These are phyloP conservation scores for Hippocampus zosterae DNA, from an alignment of 2,113 vertebrate genomes.

Conservation along the genomic window DNA sequence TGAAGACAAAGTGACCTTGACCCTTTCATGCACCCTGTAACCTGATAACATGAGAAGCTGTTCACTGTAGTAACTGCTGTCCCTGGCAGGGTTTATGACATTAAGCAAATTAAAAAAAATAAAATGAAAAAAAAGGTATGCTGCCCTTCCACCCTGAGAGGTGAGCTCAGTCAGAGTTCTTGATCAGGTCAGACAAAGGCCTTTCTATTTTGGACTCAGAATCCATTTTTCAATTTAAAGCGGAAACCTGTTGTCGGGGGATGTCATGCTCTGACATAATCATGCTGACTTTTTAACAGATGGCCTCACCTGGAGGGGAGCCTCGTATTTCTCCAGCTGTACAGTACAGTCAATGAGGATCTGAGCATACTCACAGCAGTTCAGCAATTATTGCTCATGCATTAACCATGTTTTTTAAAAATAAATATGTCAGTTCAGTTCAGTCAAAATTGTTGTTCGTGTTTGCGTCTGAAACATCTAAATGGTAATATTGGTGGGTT, in stretches of 20 bases:
- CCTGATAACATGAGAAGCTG: too few species aligned
- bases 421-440: slow-evolving; percentile 44
- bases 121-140: too few species aligned
- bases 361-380: slow-evolving; percentile 33
- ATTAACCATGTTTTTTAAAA: slow-evolving; percentile 52
- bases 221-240: slow-evolving; percentile 13
- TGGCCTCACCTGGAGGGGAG: slow-evolving; percentile 36
- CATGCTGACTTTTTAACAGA: slow-evolving; percentile 40
- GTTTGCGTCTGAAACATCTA: background rate
- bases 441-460: background rate
- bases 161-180: background rate
- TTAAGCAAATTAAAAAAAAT: too few species aligned
- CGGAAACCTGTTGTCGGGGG: slow-evolving; percentile 11
- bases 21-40: too few species aligned
- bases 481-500: background rate
- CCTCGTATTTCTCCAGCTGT: slow-evolving; percentile 18
- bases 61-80: too few species aligned
- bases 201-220: background rate
- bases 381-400: slow-evolving; percentile 46
- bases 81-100: too few species aligned
- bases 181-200: background rate
- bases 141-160: slow-evolving; percentile 6
- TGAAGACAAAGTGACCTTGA: too few species aligned
- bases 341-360: slow-evolving; percentile 18
- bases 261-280: slow-evolving; percentile 21